These are phyloP conservation scores for Latrodectus hesperus DNA, from an alignment of 2,888 invertebrate genomes.

Conservation along the genomic window DNA sequence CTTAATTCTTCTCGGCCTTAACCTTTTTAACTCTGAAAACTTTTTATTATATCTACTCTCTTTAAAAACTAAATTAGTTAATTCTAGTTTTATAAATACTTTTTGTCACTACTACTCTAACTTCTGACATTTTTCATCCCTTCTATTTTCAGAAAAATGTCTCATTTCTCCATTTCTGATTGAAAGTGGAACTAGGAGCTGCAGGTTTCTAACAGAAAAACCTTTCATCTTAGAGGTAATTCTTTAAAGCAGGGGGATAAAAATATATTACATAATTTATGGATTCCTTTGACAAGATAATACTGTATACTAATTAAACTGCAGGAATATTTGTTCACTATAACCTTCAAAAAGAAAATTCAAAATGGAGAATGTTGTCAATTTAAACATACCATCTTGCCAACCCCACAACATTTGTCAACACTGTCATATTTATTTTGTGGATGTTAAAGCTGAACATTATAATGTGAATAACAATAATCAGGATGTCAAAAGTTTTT, in stretches of 20 bases:
- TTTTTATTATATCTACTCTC: neutral
- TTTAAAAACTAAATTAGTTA: neutral
- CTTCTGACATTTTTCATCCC: slow-evolving; percentile 69
- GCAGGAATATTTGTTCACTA: neutral
- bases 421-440: slow-evolving; percentile 65
- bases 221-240: slow-evolving; percentile 61
- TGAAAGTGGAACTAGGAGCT: slow-evolving; percentile 63
- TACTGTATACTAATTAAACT: neutral
- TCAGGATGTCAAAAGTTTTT: slow-evolving; percentile 45
- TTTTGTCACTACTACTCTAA: slow-evolving; percentile 50
- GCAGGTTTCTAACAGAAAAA: slow-evolving; percentile 49
- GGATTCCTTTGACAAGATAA: neutral
- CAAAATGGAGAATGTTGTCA: slow-evolving; percentile 52
- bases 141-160: slow-evolving; percentile 69
- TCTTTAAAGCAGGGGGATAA: slow-evolving; percentile 17
- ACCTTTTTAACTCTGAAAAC: neutral
- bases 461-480: slow-evolving; percentile 35
- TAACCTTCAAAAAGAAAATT: neutral
- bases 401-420: slow-evolving; percentile 57
- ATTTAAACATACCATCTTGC: slow-evolving; percentile 63
- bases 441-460: slow-evolving; percentile 59
- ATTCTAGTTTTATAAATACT: slow-evolving; percentile 33
- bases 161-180: slow-evolving; percentile 64
- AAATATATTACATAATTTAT: neutral
- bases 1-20: neutral